Evolutionary conservation across 1,140 invertebrate species (phyloP), one percentile per base, ranked within the genome.

Genomic region (Drosophila pseudoananassae): DNA sequence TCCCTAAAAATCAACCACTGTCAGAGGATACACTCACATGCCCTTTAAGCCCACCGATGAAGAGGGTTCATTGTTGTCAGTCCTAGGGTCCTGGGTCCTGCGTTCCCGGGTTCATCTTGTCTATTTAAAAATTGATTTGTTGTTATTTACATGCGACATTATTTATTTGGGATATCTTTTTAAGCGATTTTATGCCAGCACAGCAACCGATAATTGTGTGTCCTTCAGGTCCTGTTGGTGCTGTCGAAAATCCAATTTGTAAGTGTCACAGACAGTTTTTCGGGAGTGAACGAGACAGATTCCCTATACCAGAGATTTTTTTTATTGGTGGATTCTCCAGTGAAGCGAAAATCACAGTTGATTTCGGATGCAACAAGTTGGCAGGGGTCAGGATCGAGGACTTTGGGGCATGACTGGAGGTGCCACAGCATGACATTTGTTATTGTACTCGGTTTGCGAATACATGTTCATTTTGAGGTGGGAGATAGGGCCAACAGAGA

Each of bases 51-150:
- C 33, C 15, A 23, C 46, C 36, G 33, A 66, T 75, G 50, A 81
- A 81, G 73, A 87, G 80, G 80, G 80, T 83, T 79, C 80, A 72
- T 61, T 79, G 59, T 49, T 78, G 78, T 69, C 74, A 56, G 38
- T 31, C 33, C 8, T 38, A 6, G 23, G 71, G 47, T 46, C 63
- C 51, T 14, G 50, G 56, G 53, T 59, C 6, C 40, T 43, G 49
- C 45, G 45, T 36, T 33, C 40, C 33, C 23, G 56, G 58, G 53
- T 55, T 70, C 66, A 70, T 38, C 65, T 46, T 82, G 64, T 83
- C 80, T 85, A 82, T 85, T 87, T 82, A 82, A 85, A 87, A 85
- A 78, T 85, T 82, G 78, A 85, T 87, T 85, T 87, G 82, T 85
- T 85, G 78, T 85, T 87, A 85, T 87, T 87, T 82, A 85, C 82